Evolutionary conservation across 2,888 invertebrate species (phyloP).

Genomic region (Himalopsyche japonica): DNA sequence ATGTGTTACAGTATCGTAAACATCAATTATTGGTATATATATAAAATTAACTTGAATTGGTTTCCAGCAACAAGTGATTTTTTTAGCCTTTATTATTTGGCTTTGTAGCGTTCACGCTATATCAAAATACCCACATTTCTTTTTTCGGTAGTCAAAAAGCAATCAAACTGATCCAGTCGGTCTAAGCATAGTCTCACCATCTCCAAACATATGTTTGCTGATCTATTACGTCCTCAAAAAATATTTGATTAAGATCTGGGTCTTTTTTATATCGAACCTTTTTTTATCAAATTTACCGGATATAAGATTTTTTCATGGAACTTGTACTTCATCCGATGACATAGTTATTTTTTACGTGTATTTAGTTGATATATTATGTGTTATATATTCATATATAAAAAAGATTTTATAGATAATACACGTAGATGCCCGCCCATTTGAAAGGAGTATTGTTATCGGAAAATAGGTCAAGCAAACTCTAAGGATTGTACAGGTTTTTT

Average conservation of each 20-base stretch:
- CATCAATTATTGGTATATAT: too few relatives aligned
- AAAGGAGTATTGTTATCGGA: too few relatives aligned
- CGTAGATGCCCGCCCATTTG: too few relatives aligned
- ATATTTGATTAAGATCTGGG: background rate
- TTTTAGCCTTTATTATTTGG: too few relatives aligned
- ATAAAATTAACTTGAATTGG: too few relatives aligned
- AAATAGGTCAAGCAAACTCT: too few relatives aligned
- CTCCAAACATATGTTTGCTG: background rate
- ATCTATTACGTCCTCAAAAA: background rate
- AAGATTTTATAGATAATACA: too few relatives aligned
- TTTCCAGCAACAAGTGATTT: too few relatives aligned
- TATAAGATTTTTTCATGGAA: background rate
- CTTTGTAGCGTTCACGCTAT: background rate
- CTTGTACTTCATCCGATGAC: background rate
- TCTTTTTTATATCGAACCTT: background rate
- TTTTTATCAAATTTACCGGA: background rate
- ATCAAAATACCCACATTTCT: background rate
- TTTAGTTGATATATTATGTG: too few relatives aligned
- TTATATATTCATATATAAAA: too few relatives aligned
- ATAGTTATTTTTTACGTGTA: background rate
- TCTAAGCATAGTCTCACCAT: background rate
- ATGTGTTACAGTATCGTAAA: too few relatives aligned
- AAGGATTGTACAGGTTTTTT: too few relatives aligned
- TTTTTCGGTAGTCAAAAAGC: background rate
- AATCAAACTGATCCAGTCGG: background rate